Evolutionary conservation across 2,797 vertebrate genomes (phyloP).

Genomic region (Lagocephalus sceleratus): DNA sequence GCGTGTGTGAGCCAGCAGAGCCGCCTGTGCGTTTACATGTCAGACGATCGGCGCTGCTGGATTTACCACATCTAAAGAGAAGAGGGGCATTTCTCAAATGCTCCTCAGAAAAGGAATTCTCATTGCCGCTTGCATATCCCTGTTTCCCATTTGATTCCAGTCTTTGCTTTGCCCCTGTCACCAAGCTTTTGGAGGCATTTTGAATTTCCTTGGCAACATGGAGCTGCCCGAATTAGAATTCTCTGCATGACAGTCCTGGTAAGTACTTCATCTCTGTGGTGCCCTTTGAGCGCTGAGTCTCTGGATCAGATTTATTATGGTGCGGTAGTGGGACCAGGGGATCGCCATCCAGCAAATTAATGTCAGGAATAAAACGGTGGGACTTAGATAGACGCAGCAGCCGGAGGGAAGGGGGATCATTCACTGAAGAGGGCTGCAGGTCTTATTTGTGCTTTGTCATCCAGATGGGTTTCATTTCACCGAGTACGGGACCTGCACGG

Average conservation of each 20-base stretch:
- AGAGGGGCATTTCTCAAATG: constrained; percentile 64
- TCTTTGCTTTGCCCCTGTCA: constrained; percentile 56
- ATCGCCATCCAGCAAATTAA: constrained; percentile 59
- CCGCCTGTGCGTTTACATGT: constrained; percentile 71
- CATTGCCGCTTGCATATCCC: constrained; percentile 25
- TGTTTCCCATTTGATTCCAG: constrained; percentile 39
- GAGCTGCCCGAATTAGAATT: constrained; percentile 81
- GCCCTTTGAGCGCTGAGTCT: constrained; percentile 63
- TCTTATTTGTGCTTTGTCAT: constrained; percentile 74
- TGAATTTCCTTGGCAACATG: constrained; percentile 81
- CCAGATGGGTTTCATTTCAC: constrained; percentile 53
- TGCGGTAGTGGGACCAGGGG: constrained; percentile 66
- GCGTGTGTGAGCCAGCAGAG: constrained; percentile 65
- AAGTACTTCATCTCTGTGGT: constrained; percentile 72
- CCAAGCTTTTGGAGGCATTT: constrained; percentile 74
- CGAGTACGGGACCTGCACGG: background rate
- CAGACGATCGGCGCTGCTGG: constrained; percentile 67
- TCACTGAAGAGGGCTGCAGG: constrained; percentile 40
- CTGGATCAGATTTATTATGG: constrained; percentile 70
- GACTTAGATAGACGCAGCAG: constrained; percentile 27
- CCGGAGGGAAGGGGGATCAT: constrained; percentile 22
- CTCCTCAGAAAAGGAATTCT: constrained; percentile 59
- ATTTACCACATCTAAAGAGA: constrained; percentile 71
- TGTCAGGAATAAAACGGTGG: constrained; percentile 49
- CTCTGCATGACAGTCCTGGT: constrained; percentile 84